A percentile compares a stretch with the other conserved stretches of the same genome.
These are phyloP conservation scores for Tautogolabrus adspersus DNA, from an alignment of 2,113 vertebrate species.

Conservation along the genomic window DNA sequence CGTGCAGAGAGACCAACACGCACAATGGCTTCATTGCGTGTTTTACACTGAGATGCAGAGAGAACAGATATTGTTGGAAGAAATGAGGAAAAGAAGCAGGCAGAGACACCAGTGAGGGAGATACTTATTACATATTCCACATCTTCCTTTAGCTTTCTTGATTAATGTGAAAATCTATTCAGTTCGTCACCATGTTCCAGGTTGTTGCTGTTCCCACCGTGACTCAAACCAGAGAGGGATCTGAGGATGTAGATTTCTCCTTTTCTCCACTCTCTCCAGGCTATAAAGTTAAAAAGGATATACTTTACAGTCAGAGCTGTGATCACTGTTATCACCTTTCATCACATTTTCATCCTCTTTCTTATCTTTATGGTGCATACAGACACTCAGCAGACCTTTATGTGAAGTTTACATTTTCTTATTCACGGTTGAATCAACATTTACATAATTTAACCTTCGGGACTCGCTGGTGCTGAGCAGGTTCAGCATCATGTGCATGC, in stretches of 20 bases:
- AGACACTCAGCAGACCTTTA: constrained; percentile 7
- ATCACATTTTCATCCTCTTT: neutral
- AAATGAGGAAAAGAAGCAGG: neutral
- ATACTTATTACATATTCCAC: constrained; percentile 43
- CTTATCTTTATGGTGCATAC: constrained; percentile 34
- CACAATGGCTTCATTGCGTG: constrained; percentile 35
- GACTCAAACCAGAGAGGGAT: constrained; percentile 50
- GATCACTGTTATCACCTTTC: constrained; percentile 31
- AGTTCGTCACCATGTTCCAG: constrained; percentile 24
- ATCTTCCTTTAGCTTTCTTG: constrained; percentile 11
- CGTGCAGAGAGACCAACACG: constrained; percentile 41
- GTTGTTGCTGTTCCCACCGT: constrained; percentile 17
- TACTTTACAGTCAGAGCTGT: constrained; percentile 32
- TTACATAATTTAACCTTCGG: constrained; percentile 22
- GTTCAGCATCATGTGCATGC: too few relatives aligned
- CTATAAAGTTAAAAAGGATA: constrained; percentile 29
- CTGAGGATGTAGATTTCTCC: constrained; percentile 52
- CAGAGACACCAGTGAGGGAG: neutral
- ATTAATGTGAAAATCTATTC: constrained; percentile 62
- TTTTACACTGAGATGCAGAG: neutral
- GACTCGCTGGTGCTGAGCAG: neutral
- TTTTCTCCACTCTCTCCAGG: constrained; percentile 15
- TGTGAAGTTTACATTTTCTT: neutral
- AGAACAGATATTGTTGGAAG: neutral
- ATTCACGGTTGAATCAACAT: constrained; percentile 28